Conservation (phyloP, 1,140 invertebrate species). For the Daktulosphaira vitifoliae region DNA sequence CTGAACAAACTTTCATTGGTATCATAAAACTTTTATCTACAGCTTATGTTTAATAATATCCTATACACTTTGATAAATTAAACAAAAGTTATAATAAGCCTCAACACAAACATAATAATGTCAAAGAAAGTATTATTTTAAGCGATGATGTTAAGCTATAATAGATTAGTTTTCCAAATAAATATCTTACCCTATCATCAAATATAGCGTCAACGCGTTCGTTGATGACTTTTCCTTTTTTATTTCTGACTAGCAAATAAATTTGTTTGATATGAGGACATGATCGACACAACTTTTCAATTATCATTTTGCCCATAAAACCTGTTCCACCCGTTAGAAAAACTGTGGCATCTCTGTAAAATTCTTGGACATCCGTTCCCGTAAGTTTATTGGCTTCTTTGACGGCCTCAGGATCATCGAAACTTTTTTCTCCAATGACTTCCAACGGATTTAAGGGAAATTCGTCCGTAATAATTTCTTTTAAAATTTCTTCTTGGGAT, state of each 20-base stretch:
- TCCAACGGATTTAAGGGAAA: constrained; percentile 34
- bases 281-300: constrained; percentile 72
- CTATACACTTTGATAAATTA: too few relatives aligned
- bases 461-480: constrained; percentile 30
- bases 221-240: constrained; percentile 63
- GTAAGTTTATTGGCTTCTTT: constrained; percentile 42
- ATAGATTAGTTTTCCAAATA: too few relatives aligned
- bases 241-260: constrained; percentile 69
- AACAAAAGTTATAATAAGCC: too few relatives aligned
- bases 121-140: too few relatives aligned
- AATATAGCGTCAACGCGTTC: constrained; percentile 58
- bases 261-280: constrained; percentile 64
- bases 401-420: constrained; percentile 17
- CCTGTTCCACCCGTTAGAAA: constrained; percentile 78
- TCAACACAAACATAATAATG: too few relatives aligned
- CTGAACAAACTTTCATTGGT: too few relatives aligned
- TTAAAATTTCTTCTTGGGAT: constrained; percentile 19
- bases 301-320: constrained; percentile 71
- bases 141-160: too few relatives aligned
- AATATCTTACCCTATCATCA: constrained; percentile 58
- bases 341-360: constrained; percentile 45
- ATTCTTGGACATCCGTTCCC: constrained; percentile 41
- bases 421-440: constrained; percentile 32
- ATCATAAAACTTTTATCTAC: too few relatives aligned
- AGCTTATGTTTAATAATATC: too few relatives aligned